Evolutionary conservation across 30 jellyfish, hydroid and myxozoan species (phyloP).

Genomic region (Aurelia coerulea): DNA sequence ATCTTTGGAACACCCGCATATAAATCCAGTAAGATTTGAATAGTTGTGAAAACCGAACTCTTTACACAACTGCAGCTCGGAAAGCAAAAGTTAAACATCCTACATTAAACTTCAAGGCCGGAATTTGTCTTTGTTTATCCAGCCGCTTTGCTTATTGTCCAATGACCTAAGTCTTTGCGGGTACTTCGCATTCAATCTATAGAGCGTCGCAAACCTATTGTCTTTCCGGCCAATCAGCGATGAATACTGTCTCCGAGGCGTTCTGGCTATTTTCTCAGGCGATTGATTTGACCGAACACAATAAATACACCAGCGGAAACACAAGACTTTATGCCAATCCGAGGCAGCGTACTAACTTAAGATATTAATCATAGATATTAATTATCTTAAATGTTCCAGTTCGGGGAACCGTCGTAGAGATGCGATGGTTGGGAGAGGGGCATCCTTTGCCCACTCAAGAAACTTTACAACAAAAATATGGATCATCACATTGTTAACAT

Average conservation of each 20-base stretch:
- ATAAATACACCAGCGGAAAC: conserved; percentile 72
- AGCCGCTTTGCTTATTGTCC: conserved; percentile 65
- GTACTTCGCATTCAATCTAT: conserved; percentile 74
- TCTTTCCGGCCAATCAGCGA: conserved; percentile 60
- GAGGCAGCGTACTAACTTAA: conserved; percentile 31
- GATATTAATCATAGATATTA: conserved; percentile 6
- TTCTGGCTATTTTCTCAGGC: conserved; percentile 66
- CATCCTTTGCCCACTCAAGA: conserved; percentile 68
- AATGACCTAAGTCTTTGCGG: conserved; percentile 86
- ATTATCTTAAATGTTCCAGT: conserved; percentile 33
- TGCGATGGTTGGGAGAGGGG: conserved; percentile 88
- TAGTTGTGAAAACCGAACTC: conserved; percentile 11
- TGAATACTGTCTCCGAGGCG: conserved; percentile 60
- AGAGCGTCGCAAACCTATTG: conserved; percentile 83
- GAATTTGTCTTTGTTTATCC: conserved; percentile 62
- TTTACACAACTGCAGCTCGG: conserved; percentile 49
- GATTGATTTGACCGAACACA: conserved; percentile 80
- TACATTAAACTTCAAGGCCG: conserved; percentile 10
- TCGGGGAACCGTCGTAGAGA: conserved; percentile 74
- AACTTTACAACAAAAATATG: background rate
- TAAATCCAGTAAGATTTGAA: background rate
- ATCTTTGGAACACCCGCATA: too few relatives aligned
- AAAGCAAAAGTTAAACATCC: conserved; percentile 12
- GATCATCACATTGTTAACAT: background rate
- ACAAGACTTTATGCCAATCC: conserved; percentile 14